Base-by-base conservation (phyloP, 2,888 invertebrate genomes). In the Elysia crispata region DNA sequence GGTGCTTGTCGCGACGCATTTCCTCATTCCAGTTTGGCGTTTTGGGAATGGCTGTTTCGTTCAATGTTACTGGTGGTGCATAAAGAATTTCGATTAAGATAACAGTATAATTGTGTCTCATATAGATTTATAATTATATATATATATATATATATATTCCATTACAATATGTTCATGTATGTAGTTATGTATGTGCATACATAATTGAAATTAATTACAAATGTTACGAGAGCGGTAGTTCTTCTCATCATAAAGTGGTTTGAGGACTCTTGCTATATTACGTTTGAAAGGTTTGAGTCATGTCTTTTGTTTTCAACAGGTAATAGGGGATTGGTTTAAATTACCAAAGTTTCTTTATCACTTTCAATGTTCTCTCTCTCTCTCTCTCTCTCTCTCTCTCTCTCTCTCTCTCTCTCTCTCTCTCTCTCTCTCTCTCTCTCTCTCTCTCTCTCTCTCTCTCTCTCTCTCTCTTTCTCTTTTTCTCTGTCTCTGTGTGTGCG, bases 401-500 rank as follows among this genome's bases (percentile, higher is more conserved):
- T 60, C 60, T 60, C 60, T 60, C 60, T 60, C 60, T 60, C 60
- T 60, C 60, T 60, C 60, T 60, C 60, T 60, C 60, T 60, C 60
- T 60, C 60, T 60, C 60, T 60, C 60, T 60, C 60, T 60, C 60
- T 60, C 60, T 60, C 41, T 41, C 41, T 41, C 41, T 41, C 3
- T 41, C 41, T 41, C 3, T 25, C 66, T 23, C 66, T 66, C 66
- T 66, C 66, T 3, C 66, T 6, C 66, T 66, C 66, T 66, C 66
- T 66, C 66, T 66, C 66, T 66, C 66, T 66, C 66, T 66, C 66
- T 66, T 5, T 66, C 66, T 66, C 13, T 66, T 28, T 66, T 25
- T 66, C 25, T 66, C 66, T 66, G 6, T 66, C 25, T 66, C 8
- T 66, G 15, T 66, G 15, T 66, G 15, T 66, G 15, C 23, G 8